Evolutionary conservation across 2,797 vertebrate genomes (phyloP).

Genomic region (Hyperoplus immaculatus): DNA sequence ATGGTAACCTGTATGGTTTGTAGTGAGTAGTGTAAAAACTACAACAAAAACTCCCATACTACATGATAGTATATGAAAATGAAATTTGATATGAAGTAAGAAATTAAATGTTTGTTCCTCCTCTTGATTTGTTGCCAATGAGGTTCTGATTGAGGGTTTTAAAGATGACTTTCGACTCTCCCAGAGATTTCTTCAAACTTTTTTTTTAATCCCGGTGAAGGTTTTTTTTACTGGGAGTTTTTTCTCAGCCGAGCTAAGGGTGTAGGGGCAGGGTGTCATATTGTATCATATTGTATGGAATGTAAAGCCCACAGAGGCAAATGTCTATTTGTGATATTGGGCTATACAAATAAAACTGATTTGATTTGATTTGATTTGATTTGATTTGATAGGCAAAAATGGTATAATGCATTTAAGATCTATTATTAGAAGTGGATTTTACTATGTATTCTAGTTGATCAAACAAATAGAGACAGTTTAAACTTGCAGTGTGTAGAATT

Average conservation of each 20-base stretch:
- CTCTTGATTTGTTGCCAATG: neutral
- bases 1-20: conserved; percentile 31
- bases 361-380: too few relatives aligned
- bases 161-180: neutral
- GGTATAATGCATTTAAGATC: neutral
- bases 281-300: too few relatives aligned
- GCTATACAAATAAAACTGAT: too few relatives aligned
- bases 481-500: too few relatives aligned
- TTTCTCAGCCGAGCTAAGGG: too few relatives aligned
- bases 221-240: too few relatives aligned
- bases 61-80: neutral
- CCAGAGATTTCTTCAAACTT: too few relatives aligned
- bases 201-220: too few relatives aligned
- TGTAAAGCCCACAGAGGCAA: too few relatives aligned
- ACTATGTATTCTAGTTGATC: neutral
- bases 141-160: neutral
- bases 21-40: neutral
- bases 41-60: neutral
- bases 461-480: neutral
- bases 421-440: neutral
- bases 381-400: neutral
- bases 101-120: neutral
- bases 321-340: too few relatives aligned
- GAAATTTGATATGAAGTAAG: neutral
- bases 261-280: too few relatives aligned